phyloP scores from a whole-genome alignment of 1,140 invertebrate species.

The Microplitis demolitor region DNA sequence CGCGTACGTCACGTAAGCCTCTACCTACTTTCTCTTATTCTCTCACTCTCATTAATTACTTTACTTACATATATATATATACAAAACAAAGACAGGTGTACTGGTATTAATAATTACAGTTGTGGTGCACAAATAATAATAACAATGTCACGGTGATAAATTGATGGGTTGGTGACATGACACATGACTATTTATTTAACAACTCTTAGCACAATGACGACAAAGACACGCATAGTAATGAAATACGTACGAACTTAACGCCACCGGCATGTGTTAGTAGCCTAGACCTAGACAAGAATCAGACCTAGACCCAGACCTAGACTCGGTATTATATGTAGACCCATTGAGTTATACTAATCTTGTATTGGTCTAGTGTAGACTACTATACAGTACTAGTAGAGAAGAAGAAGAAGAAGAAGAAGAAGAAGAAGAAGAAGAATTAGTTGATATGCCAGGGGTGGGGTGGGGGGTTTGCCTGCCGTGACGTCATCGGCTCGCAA shows the following conservation, averaged over 20 bases:
- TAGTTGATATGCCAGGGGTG: not conserved
- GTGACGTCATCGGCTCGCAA: not conserved
- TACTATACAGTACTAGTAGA: too few species aligned
- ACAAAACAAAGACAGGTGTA: not conserved
- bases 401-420: too few species aligned
- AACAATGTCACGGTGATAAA: not conserved
- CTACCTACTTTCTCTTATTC: not conserved
- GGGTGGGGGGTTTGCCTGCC: not conserved
- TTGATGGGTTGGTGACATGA: not conserved
- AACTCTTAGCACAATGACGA: too few species aligned
- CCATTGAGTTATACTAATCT: not conserved
- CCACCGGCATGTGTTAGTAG: not conserved
- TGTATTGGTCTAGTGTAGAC: not conserved
- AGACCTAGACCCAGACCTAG: constrained; percentile 15
- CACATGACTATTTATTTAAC: not conserved
- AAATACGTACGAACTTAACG: too few species aligned
- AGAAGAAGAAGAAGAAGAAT: too few species aligned
- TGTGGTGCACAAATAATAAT: not conserved
- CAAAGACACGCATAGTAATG: too few species aligned
- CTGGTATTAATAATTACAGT: not conserved
- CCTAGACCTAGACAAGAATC: constrained; percentile 11
- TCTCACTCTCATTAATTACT: not conserved
- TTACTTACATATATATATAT: not conserved
- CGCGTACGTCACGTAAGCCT: not conserved
- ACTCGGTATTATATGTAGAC: not conserved